Percentiles rank a stretch among this genome's conserved stretches.
phyloP scores from a whole-genome alignment of 2,888 invertebrate species.

The Notodromas monacha region DNA sequence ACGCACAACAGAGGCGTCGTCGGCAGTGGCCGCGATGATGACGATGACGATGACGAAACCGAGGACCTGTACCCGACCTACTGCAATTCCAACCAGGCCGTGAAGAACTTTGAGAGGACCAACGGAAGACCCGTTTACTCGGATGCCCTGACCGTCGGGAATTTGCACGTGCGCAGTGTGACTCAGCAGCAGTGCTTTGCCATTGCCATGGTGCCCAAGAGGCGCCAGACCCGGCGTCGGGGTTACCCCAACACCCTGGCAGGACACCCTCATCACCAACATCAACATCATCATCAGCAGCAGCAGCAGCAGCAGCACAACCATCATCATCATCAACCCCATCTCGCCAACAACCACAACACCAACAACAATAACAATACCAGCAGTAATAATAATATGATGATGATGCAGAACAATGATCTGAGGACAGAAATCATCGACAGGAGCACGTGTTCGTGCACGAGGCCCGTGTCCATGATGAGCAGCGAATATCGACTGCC shows the following conservation, averaged over 20 bases:
- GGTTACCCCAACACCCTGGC: no score
- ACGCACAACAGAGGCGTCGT: no score
- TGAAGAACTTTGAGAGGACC: slow-evolving; percentile 44
- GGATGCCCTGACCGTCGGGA: not conserved
- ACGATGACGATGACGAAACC: no score
- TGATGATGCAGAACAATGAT: not conserved
- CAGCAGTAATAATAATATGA: no score
- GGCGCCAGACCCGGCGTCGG: no score
- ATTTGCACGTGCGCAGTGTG: not conserved
- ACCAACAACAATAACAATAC: no score
- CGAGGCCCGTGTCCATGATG: not conserved
- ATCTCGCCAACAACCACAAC: no score
- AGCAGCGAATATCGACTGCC: not conserved
- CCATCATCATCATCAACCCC: no score
- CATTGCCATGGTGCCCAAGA: slow-evolving; percentile 1
- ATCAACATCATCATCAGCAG: no score
- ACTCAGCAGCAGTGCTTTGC: not conserved
- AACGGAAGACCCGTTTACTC: slow-evolving; percentile 28
- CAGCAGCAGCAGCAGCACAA: no score
- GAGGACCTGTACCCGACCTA: not conserved
- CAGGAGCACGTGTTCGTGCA: not conserved
- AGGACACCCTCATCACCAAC: no score
- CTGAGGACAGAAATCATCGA: not conserved
- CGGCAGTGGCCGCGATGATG: no score
- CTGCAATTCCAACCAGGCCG: slow-evolving; percentile 21